These are phyloP conservation scores for Phthorimaea operculella DNA, from an alignment of 1,140 invertebrate genomes.

Conservation along the genomic window DNA sequence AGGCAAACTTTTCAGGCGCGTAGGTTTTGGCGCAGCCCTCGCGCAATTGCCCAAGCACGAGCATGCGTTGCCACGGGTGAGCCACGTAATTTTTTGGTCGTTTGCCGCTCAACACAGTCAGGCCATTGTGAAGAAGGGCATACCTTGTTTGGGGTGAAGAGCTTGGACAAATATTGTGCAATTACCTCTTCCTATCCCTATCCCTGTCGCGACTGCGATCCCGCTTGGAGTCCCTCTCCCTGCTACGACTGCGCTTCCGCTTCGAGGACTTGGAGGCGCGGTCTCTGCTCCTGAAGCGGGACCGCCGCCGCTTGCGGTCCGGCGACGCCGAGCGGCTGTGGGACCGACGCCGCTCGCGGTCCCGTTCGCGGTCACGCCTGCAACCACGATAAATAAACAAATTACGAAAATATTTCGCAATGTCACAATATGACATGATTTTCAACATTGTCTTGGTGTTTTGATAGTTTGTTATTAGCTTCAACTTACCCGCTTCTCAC, in stretches of 20 bases:
- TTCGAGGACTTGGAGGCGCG: constrained; percentile 64
- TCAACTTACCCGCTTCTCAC: constrained; percentile 54
- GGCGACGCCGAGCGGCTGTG: constrained; percentile 68
- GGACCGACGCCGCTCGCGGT: constrained; percentile 57
- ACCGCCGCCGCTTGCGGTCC: constrained; percentile 69
- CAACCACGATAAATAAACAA: constrained; percentile 16
- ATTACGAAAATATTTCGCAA: not conserved
- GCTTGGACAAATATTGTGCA: too few species aligned
- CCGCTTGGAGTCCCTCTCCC: constrained; percentile 59
- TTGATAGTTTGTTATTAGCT: too few species aligned
- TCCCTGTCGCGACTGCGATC: constrained; percentile 45
- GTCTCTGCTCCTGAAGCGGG: constrained; percentile 73
- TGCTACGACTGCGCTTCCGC: constrained; percentile 57
- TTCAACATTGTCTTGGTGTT: too few species aligned
- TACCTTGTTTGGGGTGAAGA: too few species aligned
- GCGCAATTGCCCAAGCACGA: too few species aligned
- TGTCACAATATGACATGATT: too few species aligned
- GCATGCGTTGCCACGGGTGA: too few species aligned
- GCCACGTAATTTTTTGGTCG: too few species aligned
- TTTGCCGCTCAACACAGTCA: too few species aligned
- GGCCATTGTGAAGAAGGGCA: too few species aligned
- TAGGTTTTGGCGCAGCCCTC: too few species aligned
- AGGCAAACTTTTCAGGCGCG: too few species aligned
- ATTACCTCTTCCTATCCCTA: constrained; percentile 64
- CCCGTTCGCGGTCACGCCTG: constrained; percentile 36